A percentile compares a stretch with the other conserved stretches of the same genome.
These are phyloP conservation scores for Dolichomitus sp. DNA, from an alignment of 2,888 invertebrate species.

Conservation along the genomic window DNA sequence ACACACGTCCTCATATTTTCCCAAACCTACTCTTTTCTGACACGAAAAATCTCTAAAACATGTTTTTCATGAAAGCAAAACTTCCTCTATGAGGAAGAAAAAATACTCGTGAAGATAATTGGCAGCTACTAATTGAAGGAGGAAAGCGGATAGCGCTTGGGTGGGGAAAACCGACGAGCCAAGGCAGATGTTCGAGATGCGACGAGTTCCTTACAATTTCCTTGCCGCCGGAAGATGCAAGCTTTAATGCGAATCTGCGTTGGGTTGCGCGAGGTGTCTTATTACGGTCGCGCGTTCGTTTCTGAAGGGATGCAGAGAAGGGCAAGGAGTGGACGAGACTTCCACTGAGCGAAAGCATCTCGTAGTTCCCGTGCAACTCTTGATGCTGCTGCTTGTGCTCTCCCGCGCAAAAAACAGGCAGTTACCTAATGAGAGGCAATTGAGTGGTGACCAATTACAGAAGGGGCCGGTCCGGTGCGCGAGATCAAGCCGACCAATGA, in stretches of 20 bases:
- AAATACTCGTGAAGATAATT: conserved; percentile 9
- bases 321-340: conserved; percentile 41
- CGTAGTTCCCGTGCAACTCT: conserved; percentile 3
- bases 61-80: background rate
- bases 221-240: conserved; percentile 43
- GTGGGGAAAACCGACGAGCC: conserved; percentile 14
- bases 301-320: conserved; percentile 47
- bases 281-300: conserved; percentile 66
- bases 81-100: background rate
- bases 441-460: conserved; percentile 84
- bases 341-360: conserved; percentile 5
- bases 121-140: background rate
- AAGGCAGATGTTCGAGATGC: conserved; percentile 26
- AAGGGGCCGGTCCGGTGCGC: conserved; percentile 77
- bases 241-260: conserved; percentile 41
- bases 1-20: too few species aligned
- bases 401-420: conserved; percentile 71
- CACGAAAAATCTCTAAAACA: background rate
- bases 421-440: conserved; percentile 84
- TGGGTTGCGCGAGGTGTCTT: conserved; percentile 67
- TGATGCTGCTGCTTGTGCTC: conserved; percentile 44
- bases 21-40: background rate
- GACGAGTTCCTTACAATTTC: conserved; percentile 45
- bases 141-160: background rate
- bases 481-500: conserved; percentile 81